These are phyloP conservation scores for Eulacestoma nigropectus DNA, from an alignment of 2,113 vertebrate species.

Conservation along the genomic window DNA sequence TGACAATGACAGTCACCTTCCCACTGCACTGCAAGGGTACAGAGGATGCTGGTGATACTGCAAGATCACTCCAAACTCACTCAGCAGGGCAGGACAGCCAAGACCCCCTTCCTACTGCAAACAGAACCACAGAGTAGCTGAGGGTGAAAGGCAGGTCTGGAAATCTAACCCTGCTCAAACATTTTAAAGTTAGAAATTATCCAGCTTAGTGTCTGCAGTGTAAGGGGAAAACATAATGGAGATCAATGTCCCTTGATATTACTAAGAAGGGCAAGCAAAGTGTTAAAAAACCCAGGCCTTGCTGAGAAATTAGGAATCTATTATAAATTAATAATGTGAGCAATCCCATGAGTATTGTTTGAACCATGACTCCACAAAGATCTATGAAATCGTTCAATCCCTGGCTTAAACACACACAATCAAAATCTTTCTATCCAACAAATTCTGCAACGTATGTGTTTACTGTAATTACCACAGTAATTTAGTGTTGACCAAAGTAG, in stretches of 20 bases:
- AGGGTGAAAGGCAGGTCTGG: not conserved
- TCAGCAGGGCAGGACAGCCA: not conserved
- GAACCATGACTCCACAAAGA: not conserved
- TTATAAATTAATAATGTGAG: not conserved
- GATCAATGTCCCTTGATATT: not conserved
- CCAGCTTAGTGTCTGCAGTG: not conserved
- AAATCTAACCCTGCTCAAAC: not conserved
- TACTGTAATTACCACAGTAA: conserved; percentile 3
- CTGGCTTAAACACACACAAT: not conserved
- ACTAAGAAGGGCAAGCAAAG: not conserved
- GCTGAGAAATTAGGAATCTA: not conserved
- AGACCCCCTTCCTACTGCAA: not conserved
- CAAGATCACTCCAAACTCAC: not conserved
- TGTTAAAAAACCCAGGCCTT: not conserved
- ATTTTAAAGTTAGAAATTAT: not conserved
- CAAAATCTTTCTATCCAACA: not conserved
- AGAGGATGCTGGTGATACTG: not conserved
- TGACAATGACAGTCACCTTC: not conserved
- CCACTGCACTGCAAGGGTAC: not conserved
- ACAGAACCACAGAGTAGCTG: not conserved
- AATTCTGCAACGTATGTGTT: not conserved
- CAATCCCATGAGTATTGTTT: not conserved
- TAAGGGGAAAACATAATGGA: not conserved
- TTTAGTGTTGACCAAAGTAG: conserved; percentile 5
- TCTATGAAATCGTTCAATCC: not conserved